Conservation (phyloP, 2,113 vertebrate genomes). For the Cephalophus harveyi region DNA sequence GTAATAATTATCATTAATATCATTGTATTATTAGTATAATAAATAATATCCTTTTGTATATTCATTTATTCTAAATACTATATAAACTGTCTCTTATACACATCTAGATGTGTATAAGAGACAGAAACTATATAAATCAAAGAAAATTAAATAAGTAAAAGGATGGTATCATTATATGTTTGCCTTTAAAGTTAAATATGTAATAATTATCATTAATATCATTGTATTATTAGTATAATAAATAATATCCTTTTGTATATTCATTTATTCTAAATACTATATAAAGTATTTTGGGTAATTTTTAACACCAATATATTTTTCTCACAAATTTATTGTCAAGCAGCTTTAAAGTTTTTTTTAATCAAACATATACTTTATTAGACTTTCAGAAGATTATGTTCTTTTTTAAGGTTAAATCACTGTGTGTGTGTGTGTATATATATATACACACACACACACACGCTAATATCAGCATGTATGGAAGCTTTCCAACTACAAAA, state of each 20-base stretch:
- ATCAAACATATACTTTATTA: background rate
- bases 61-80: conserved; percentile 6
- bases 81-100: no score
- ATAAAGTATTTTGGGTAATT: conserved; percentile 19
- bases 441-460: no score
- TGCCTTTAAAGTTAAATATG: conserved; percentile 14
- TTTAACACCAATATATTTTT: background rate
- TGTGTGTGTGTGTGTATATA: background rate
- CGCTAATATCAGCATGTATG: background rate
- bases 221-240: background rate
- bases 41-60: background rate
- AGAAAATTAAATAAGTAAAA: no score
- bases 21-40: background rate
- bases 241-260: background rate
- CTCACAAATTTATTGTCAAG: background rate
- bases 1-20: background rate
- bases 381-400: background rate
- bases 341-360: background rate
- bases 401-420: conserved; percentile 2
- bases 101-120: no score
- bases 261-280: conserved; percentile 9
- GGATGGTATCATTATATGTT: no score
- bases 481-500: background rate
- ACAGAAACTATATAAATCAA: no score
- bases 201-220: background rate